Evolutionary conservation across 2,113 vertebrate species (phyloP).

Genomic region (Caranx ignobilis): DNA sequence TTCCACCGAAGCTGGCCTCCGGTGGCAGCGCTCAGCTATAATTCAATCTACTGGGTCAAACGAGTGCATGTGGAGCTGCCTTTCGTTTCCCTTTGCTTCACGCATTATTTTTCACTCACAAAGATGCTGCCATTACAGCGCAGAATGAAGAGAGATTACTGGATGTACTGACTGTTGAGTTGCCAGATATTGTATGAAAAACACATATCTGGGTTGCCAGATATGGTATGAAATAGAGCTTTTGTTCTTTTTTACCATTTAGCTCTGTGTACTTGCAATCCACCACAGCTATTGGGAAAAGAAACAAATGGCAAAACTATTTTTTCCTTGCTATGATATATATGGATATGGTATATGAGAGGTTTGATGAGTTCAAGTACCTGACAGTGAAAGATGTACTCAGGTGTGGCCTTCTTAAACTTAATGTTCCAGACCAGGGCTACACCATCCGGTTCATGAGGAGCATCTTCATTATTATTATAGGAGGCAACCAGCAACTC

Average conservation of each 20-base stretch:
- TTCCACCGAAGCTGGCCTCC: constrained; percentile 27
- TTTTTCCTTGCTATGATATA: neutral
- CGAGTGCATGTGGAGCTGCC: constrained; percentile 1
- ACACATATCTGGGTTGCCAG: neutral
- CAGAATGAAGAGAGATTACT: constrained; percentile 6
- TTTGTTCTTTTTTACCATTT: neutral
- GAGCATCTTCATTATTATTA: constrained; percentile 97
- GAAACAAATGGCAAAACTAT: neutral
- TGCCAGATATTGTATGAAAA: neutral
- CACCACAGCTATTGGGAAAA: neutral
- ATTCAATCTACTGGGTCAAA: constrained; percentile 33
- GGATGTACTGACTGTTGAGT: neutral
- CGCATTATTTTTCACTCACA: constrained; percentile 30
- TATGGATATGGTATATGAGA: neutral
- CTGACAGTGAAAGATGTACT: constrained; percentile 99
- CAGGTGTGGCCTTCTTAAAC: constrained; percentile 97
- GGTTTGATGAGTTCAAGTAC: constrained; percentile 75
- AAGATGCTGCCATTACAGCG: neutral
- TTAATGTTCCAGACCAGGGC: constrained; percentile 99
- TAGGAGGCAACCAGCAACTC: constrained; percentile 98
- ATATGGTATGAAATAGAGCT: neutral
- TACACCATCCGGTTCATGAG: constrained; percentile 96
- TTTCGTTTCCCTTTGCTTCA: constrained; percentile 25
- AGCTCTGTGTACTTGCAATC: neutral
- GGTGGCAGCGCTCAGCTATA: constrained; percentile 19